These are phyloP conservation scores for Rachycentron canadum DNA, from an alignment of 2,797 vertebrate genomes.

Conservation along the genomic window DNA sequence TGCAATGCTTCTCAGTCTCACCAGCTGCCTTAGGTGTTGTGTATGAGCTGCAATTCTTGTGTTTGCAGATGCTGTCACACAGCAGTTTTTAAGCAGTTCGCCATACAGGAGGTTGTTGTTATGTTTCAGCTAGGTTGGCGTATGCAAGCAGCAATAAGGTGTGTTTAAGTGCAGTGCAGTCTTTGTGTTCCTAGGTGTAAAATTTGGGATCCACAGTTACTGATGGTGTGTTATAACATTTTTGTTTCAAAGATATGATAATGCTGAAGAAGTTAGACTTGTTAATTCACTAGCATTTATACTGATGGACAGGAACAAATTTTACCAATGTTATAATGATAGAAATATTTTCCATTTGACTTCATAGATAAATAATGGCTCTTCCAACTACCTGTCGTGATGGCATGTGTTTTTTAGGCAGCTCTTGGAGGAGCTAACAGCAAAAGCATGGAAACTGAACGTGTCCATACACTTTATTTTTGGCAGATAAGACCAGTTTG, in stretches of 20 bases:
- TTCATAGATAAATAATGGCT: constrained; percentile 16
- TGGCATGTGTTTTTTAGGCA: background rate
- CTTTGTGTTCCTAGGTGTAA: too few species aligned
- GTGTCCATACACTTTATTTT: background rate
- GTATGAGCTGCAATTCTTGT: too few species aligned
- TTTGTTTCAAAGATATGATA: background rate
- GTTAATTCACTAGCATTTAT: background rate
- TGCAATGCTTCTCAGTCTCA: constrained; percentile 17
- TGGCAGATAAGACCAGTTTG: background rate
- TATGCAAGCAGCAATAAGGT: too few species aligned
- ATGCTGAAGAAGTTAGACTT: background rate
- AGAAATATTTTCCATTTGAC: constrained; percentile 18
- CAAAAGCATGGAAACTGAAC: constrained; percentile 15
- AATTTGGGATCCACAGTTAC: constrained; percentile 21
- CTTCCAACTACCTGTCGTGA: background rate
- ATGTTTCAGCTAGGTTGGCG: too few species aligned
- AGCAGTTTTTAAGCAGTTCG: too few species aligned
- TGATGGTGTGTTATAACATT: background rate
- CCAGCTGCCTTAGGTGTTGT: background rate
- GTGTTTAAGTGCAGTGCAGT: too few species aligned
- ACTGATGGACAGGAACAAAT: background rate
- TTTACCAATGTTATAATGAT: background rate
- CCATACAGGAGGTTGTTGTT: too few species aligned
- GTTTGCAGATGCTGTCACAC: too few species aligned
- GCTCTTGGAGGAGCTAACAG: background rate